Evolutionary conservation across 2,797 vertebrate species (phyloP), one percentile per base, ranked within the genome.

Genomic region (Sebastes oblongus): DNA sequence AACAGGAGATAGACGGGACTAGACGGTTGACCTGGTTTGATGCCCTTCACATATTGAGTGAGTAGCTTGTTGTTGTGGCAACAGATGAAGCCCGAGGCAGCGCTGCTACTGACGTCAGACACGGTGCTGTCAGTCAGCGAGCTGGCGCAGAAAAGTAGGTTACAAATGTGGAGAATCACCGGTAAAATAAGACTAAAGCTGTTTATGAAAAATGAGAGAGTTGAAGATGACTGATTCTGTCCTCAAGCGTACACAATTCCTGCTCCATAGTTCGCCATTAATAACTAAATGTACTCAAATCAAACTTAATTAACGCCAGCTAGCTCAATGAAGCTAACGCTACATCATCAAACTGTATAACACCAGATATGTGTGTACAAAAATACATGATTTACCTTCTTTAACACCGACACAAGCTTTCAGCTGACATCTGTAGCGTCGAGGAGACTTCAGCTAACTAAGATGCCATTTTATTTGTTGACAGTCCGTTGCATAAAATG

Each of bases 381-480:
- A 54, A 66, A n/a, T 0, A 8, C 2, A 4, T 7, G 0, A 8
- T 42, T 75, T 89, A 90, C 88, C 86, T 77, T 72, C 0, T 3
- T 69, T 50, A 75, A 55, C 3, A 8, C 13, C 18, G 18, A 29
- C 22, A 32, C 42, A 1, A 5, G 12, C 13, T 4, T 68, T 66
- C 66, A 65, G 66, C 78, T 74, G 78, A 42, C 84, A 81, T 81
- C 14, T 3, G n/a, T 14, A 3, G 16, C 46, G 20, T 11, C 39
- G 46, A 60, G 3, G 1, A 0, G 6, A 16, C 18, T 27, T 22
- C 1, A 22, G 20, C 42, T 78, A 71, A 4, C 42, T 78, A 71
- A 3, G 8, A 0, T 84, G 88, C 75, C 92, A 94, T 93, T 0
- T 83, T 87, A 1, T 24, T 88, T 95, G 92, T 96, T 95, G 78